A percentile compares a stretch with the other conserved stretches of the same genome.
Conservation (phyloP, 2,113 vertebrate species). For the Cavia porcellus region DNA sequence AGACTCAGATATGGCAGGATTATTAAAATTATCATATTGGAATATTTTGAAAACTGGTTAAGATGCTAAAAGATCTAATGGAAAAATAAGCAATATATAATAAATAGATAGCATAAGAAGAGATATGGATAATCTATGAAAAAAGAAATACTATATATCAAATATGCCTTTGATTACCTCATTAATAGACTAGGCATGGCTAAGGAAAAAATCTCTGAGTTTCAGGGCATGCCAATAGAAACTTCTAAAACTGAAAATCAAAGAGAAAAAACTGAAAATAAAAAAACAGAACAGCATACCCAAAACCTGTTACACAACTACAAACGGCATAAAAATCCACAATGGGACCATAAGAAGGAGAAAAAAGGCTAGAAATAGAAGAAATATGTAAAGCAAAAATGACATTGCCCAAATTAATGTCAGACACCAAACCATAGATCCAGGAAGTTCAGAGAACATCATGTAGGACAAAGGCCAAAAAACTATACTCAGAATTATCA, state of each 20-base stretch:
- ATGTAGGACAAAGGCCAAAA: not conserved
- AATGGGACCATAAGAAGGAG: not conserved
- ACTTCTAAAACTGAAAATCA: not conserved
- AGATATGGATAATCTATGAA: not conserved
- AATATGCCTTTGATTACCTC: not conserved
- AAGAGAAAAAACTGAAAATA: not conserved
- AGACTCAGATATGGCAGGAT: not conserved
- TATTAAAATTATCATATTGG: not conserved
- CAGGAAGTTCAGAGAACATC: not conserved
- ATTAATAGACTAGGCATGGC: not conserved
- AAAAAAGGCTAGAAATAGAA: not conserved
- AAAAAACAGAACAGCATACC: not conserved
- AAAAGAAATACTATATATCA: not conserved
- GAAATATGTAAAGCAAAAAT: not conserved
- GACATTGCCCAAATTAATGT: not conserved
- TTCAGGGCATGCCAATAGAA: not conserved
- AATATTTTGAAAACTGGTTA: not conserved
- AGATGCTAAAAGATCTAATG: not conserved
- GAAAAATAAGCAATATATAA: not conserved
- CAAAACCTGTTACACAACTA: not conserved
- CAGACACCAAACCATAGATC: not conserved
- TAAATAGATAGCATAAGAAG: not conserved
- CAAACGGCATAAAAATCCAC: not conserved
- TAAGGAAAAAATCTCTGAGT: not conserved
- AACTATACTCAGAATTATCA: not conserved